phyloP scores from a whole-genome alignment of 2,113 vertebrate genomes.

The Notechis scutatus region DNA sequence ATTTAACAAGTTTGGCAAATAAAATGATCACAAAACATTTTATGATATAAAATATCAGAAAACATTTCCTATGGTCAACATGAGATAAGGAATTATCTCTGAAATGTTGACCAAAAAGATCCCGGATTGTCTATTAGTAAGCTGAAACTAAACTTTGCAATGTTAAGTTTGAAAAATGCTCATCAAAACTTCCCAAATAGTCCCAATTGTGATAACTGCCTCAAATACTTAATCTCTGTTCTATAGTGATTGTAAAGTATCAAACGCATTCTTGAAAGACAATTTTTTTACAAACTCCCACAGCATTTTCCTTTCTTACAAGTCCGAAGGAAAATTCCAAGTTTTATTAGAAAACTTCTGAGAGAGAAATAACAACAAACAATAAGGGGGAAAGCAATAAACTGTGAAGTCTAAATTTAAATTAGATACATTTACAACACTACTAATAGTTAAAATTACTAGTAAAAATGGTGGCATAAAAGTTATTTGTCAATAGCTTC shows the following conservation, averaged over 20 bases:
- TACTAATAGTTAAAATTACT: not conserved
- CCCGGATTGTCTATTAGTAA: not conserved
- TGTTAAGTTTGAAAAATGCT: not conserved
- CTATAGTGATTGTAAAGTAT: not conserved
- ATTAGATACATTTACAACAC: not conserved
- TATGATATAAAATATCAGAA: not conserved
- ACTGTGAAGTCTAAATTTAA: not conserved
- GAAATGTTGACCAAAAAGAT: not conserved
- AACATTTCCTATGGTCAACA: not conserved
- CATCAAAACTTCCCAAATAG: not conserved
- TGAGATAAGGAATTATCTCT: not conserved
- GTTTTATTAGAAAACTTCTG: not conserved
- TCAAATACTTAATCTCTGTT: not conserved
- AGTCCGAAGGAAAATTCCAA: not conserved
- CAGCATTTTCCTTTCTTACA: not conserved
- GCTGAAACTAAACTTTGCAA: not conserved
- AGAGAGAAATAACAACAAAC: not conserved
- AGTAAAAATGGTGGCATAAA: not conserved
- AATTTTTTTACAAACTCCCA: not conserved
- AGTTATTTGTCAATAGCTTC: not conserved
- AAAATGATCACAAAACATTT: not conserved
- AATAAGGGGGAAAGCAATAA: not conserved
- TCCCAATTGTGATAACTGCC: not conserved
- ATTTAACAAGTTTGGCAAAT: not conserved
- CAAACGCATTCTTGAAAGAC: not conserved